Evolutionary conservation across 2,113 vertebrate genomes (phyloP).

Genomic region (Aptenodytes patagonicus): DNA sequence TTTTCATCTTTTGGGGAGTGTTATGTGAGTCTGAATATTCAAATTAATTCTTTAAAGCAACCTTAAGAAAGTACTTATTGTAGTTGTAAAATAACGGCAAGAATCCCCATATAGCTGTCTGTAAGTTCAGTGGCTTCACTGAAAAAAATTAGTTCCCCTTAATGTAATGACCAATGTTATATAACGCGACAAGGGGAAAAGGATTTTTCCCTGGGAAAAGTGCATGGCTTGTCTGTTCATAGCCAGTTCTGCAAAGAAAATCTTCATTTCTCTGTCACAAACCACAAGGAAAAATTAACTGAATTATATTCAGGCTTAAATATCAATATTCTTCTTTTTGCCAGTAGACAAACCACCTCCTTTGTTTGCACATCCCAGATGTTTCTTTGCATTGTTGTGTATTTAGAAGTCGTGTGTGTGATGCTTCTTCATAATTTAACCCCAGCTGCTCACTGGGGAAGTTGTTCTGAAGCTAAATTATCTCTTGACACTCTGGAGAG

Average conservation of each 20-base stretch:
- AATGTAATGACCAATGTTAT: background rate
- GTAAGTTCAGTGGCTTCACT: background rate
- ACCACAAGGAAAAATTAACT: background rate
- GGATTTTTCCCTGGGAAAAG: background rate
- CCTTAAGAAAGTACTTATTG: background rate
- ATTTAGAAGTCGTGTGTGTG: background rate
- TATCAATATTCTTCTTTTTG: background rate
- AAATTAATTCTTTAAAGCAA: background rate
- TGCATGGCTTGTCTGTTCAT: background rate
- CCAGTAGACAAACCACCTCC: background rate
- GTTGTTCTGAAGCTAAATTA: conserved; percentile 28
- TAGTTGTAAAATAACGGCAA: background rate
- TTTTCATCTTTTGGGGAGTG: background rate
- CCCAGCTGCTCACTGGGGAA: background rate
- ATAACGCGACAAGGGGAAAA: background rate
- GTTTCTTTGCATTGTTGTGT: background rate
- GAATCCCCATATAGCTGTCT: background rate
- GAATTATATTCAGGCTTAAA: background rate
- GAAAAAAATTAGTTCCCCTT: background rate
- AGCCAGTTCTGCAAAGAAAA: background rate
- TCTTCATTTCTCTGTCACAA: background rate
- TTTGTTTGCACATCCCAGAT: background rate
- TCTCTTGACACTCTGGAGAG: conserved; percentile 31
- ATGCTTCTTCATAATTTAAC: background rate
- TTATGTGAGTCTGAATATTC: background rate